Evolutionary conservation across 2,888 invertebrate species (phyloP), one percentile per base, ranked within the genome.

Genomic region (Tineola bisselliella): DNA sequence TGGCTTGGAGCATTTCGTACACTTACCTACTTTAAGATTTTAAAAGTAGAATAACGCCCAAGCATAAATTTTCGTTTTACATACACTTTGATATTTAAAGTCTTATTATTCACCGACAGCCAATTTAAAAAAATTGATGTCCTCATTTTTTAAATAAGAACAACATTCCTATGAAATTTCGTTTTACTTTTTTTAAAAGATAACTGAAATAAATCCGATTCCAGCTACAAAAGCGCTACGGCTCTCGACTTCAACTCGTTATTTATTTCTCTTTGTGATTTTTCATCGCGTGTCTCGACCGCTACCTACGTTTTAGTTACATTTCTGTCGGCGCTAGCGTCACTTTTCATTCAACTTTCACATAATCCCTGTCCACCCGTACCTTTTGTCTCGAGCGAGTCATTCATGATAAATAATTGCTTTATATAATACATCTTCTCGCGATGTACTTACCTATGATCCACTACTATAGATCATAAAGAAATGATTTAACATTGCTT

Each of bases 251-350:
- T 70, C 66, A 69, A 70, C 67, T 69, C 68, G 68, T 73, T 73
- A 77, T 77, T 76, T 75, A 75, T 76, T 74, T 70, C 65, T 70
- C 71, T 75, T 77, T 75, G 74, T 76, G 70, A 75, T 75, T 73
- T 77, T 76, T 73, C 73, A 73, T 75, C 66, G 71, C 70, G 69
- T 70, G 70, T 70, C 72, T 71, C 70, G 67, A 67, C 64, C 65
- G 63, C 65, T 62, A 67, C 67, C 70, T 76, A n/a, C 38, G 38
- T n/a, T 48, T 18, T 17, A 17, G 52, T 52, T 17, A 18, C 56
- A 56, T 19, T 56, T 56, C 30, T 11, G 25, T 8, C 56, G 56
- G 25, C n/a, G 11, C 30, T 18, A 56, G 18, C 56, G 48, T 48
- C 56, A 56, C 56, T 56, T 56, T 56, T 19, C 56, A 56, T 56